A percentile compares a stretch with the other conserved stretches of the same genome.
phyloP scores from a whole-genome alignment of 1,140 invertebrate species.

The Drosophila dunni region DNA sequence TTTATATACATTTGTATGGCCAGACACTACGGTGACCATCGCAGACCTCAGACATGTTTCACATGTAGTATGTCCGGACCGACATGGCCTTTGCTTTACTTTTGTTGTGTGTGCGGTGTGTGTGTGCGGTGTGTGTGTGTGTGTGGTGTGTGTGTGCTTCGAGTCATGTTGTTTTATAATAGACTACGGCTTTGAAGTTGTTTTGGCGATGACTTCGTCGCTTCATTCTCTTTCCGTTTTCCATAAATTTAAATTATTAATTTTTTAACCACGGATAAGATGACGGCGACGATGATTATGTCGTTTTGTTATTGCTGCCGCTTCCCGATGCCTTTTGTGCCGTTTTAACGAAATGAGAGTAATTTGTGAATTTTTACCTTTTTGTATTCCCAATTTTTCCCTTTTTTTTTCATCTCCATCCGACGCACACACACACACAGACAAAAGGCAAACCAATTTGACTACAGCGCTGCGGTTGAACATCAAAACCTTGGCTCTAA shows the following conservation, averaged over 20 bases:
- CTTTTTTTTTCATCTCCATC: slow-evolving; percentile 37
- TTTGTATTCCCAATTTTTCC: slow-evolving; percentile 50
- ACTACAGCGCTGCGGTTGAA: slow-evolving; percentile 65
- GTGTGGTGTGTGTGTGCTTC: slow-evolving; percentile 44
- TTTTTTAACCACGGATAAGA: slow-evolving; percentile 81
- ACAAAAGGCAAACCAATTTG: slow-evolving; percentile 79
- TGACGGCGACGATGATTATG: slow-evolving; percentile 80
- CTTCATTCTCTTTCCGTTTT: slow-evolving; percentile 80
- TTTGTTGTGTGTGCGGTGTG: slow-evolving; percentile 11
- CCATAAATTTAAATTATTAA: slow-evolving; percentile 82
- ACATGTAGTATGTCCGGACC: slow-evolving; percentile 34
- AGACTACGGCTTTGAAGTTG: slow-evolving; percentile 74
- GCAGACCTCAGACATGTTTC: slow-evolving; percentile 38
- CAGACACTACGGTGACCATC: slow-evolving; percentile 42
- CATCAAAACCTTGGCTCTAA: slow-evolving; percentile 63
- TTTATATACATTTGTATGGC: slow-evolving; percentile 8
- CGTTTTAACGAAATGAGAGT: slow-evolving; percentile 80
- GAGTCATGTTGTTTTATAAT: slow-evolving; percentile 77
- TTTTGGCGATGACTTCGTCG: slow-evolving; percentile 79
- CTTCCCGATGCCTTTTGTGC: slow-evolving; percentile 61
- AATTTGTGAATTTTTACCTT: slow-evolving; percentile 78
- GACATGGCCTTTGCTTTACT: slow-evolving; percentile 34
- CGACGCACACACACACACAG: slow-evolving; percentile 18
- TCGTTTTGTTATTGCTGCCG: slow-evolving; percentile 77
- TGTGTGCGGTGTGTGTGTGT: slow-evolving; percentile 27